phyloP scores from a whole-genome alignment of 2,113 vertebrate genomes.

The rabbit (Oryctolagus cuniculus) region mOryCun1.1 NC_091440.1:23310501-23311000 shows the following conservation, averaged over 20 bases:
- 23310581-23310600: neutral
- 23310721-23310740: neutral
- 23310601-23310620: neutral
- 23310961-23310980: neutral
- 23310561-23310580: neutral
- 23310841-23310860: neutral
- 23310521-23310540: no score
- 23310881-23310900: neutral
- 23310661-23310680: neutral
- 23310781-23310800: neutral
- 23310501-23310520: no score
- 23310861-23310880: neutral
- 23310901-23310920: neutral
- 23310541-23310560: no score
- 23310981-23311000: neutral
- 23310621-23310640: neutral
- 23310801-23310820: neutral
- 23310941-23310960: neutral
- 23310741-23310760: neutral
- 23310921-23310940: neutral
- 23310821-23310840: neutral
- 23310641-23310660: neutral
- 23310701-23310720: neutral
- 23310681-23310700: neutral
- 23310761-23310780: neutral